Percentiles rank a stretch among this genome's conserved stretches.
These are phyloP conservation scores for Macrobrachium rosenbergii DNA, from an alignment of 1,140 invertebrate species.

Conservation along the genomic window DNA sequence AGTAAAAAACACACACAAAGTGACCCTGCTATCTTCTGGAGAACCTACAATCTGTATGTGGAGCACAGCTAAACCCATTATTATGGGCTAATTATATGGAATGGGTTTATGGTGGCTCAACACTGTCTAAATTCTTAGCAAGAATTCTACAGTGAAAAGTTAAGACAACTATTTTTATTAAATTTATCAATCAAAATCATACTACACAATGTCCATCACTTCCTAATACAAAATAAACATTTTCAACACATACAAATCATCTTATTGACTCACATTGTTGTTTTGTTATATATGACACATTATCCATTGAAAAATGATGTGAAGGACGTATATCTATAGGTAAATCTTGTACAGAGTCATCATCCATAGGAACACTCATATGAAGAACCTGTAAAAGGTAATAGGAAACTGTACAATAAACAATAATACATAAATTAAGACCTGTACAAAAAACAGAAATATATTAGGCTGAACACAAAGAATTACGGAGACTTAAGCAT, in stretches of 20 bases:
- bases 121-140: neutral
- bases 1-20: too few species aligned
- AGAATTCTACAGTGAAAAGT: neutral
- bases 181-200: neutral
- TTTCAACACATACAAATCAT: neutral
- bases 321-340: slow-evolving; percentile 36
- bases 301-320: slow-evolving; percentile 62
- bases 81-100: too few species aligned
- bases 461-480: too few species aligned
- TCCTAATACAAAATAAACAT: neutral
- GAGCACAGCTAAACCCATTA: too few species aligned
- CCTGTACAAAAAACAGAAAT: too few species aligned
- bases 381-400: slow-evolving; percentile 51
- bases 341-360: slow-evolving; percentile 61
- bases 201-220: neutral
- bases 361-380: slow-evolving; percentile 66
- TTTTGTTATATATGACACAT: slow-evolving; percentile 65
- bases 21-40: too few species aligned
- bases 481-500: too few species aligned
- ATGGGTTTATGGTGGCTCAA: too few species aligned
- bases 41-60: too few species aligned
- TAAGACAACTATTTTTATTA: too few species aligned
- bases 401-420: neutral
- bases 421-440: neutral
- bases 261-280: slow-evolving; percentile 48